phyloP scores from a whole-genome alignment of 2,113 vertebrate genomes.

The human (Homo sapiens) region DNA sequence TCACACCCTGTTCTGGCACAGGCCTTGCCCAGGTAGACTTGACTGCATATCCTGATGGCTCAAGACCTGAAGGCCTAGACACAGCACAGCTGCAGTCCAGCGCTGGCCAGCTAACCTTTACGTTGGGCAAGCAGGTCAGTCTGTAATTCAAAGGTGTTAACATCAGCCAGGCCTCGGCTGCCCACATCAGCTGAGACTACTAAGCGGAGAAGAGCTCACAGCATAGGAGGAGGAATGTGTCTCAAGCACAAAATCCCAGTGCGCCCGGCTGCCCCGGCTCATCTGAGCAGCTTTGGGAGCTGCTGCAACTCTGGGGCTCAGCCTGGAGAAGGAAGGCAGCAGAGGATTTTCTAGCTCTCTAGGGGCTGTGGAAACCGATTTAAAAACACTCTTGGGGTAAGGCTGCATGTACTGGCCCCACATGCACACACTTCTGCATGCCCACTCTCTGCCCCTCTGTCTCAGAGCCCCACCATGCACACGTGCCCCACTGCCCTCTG shows the following conservation, averaged over 20 bases:
- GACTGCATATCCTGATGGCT: background rate
- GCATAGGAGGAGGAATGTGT: accelerated
- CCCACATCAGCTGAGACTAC: background rate
- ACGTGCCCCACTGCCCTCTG: background rate
- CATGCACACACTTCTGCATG: background rate
- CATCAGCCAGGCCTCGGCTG: background rate
- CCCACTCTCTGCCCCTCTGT: accelerated
- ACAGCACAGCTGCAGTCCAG: background rate
- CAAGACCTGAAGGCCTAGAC: background rate
- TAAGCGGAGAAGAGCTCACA: background rate
- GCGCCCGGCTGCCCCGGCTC: background rate
- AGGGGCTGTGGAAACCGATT: background rate
- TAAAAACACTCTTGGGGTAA: background rate
- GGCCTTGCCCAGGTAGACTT: background rate
- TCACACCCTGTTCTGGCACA: background rate
- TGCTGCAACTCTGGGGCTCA: background rate
- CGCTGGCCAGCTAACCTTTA: background rate
- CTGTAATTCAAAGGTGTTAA: background rate
- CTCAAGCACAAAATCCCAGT: background rate
- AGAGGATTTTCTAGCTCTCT: background rate
- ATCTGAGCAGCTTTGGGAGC: background rate
- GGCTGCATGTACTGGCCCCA: background rate
- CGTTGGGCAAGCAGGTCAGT: background rate
- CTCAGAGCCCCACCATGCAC: background rate
- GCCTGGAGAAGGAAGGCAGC: background rate